Base-by-base conservation (phyloP, 2,888 invertebrate species). In the Periphyllus acericola region DNA sequence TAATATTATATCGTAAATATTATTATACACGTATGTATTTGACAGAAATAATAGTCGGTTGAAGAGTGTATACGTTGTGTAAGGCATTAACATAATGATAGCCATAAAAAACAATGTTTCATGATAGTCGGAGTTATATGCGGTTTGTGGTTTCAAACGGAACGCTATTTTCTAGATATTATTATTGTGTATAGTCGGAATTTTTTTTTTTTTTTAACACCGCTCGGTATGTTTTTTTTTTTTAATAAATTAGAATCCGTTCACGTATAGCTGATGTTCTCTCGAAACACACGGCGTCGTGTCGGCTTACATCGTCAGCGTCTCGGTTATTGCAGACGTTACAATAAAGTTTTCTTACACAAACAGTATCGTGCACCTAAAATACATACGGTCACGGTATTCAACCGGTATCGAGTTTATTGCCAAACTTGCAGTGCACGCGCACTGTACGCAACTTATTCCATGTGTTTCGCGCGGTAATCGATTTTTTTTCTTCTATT, bases 131-230 rank as follows among this genome's bases (percentile, higher is more conserved):
- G 36, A 68, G 34, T 85, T 85, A 79, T 85, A 85, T 85, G 85
- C 71, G 85, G 85, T 85, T 85, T 85, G 78, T 55, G 85, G 85
- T 85, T 85, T 85, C 68, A 55, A 55, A 74, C 52, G n/a, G n/a
- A 83, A 32, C 52, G 74, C 55, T 55, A 52, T 83, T 74, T 74
- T 83, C 21, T n/a, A n/a, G 83, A 74, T 83, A 83, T 83, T 46
- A 14, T 46, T 83, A 82, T 80, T 82, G 74, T 74, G 72, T 83
- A 60, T 83, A 72, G 72, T 83, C 72, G 52, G 82, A 55, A 32
- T 40, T 68, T 40, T 71, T 82, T 81, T 81, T 81, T 72, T 36
- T 66, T 6, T 71, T 3, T 6, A 29, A 32, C 71, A 74, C 52
- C 55, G 36, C 36, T 36, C 25, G 74, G 55, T 60, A 74, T 74